Base-by-base conservation (phyloP, 2,797 vertebrate genomes). In the Acestrorhynchus altus region DNA sequence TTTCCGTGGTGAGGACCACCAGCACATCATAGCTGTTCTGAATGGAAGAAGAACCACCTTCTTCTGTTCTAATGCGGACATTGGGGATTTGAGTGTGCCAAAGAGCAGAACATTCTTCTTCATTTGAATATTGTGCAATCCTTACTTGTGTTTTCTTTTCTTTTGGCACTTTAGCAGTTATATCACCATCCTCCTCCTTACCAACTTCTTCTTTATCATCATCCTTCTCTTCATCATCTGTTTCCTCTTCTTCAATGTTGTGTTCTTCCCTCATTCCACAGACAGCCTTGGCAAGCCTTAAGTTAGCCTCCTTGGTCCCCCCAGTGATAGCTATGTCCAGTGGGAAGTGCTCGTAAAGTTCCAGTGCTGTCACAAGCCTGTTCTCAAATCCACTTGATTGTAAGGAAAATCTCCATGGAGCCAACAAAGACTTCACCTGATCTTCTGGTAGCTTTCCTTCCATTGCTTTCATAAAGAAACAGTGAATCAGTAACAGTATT, bases 281-380 rank as follows among this genome's bases (percentile, higher is more conserved):
- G 40, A 86, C 16, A 13, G 31, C 68, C 52, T 57, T 74, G 46
- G 51, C 74, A 9, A 87, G 69, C 15, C 52, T 63, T 49, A 20
- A 10, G 2, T 85, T 87, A 18, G 74, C 76, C 16, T 66, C 80
- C 10, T 10, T 70, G 6, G 78, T 85, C 44, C 86, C 86, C 60
- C 86, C 86, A 4, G 86, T 87, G 47, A 87, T 72, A 22, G 66
- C 77, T 22, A 87, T 67, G 52, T 87, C 86, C 52, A 87, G 74
- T 4, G 74, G 76, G 26, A 86, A 86, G 49, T 13, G 71, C 9
- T 83, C 80, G 47, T 83, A 87, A 59, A 87, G 76, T 40, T 80
- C 78, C 49, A 87, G 74, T 1, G 71, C 80, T 3, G 40, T n/a
- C 47, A 80, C 11, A 64, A 87, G 78, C 52, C 78, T 75, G 16